phyloP scores from a whole-genome alignment of 2,797 vertebrate species.

The Antennarius maculatus region DNA sequence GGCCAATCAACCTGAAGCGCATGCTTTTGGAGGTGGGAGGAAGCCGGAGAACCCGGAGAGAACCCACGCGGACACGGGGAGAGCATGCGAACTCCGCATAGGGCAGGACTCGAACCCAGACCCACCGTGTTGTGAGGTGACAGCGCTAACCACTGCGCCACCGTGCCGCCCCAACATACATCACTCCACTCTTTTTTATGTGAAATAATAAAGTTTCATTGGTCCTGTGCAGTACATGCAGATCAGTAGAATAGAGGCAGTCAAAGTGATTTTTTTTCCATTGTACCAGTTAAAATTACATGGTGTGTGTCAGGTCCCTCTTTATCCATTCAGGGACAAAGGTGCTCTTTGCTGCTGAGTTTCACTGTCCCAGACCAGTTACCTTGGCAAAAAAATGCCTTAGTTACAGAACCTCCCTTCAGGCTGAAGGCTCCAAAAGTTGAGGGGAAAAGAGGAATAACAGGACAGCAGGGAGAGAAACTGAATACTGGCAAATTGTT shows the following conservation, averaged over 20 bases:
- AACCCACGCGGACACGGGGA: too few species aligned
- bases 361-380: constrained; percentile 72
- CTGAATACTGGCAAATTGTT: constrained; percentile 72
- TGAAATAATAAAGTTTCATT: constrained; percentile 44
- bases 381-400: constrained; percentile 74
- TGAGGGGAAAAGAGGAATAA: constrained; percentile 75
- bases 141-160: too few species aligned
- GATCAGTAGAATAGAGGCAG: constrained; percentile 32
- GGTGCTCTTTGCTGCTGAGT: constrained; percentile 65
- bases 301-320: constrained; percentile 32
- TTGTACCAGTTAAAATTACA: constrained; percentile 41
- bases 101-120: too few species aligned
- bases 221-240: constrained; percentile 48
- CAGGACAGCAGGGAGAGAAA: constrained; percentile 74
- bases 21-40: too few species aligned
- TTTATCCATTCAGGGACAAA: constrained; percentile 60
- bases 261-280: constrained; percentile 26
- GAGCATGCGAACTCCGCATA: too few species aligned
- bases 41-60: too few species aligned
- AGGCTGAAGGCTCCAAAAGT: constrained; percentile 67
- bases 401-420: constrained; percentile 77
- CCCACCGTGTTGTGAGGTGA: too few species aligned
- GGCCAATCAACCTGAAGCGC: too few species aligned
- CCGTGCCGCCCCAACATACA: too few species aligned
- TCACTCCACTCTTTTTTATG: constrained; percentile 44